Percentiles rank a stretch among this genome's conserved stretches.
These are phyloP conservation scores for Euclidia mi DNA, from an alignment of 2,888 invertebrate species.

Conservation along the genomic window DNA sequence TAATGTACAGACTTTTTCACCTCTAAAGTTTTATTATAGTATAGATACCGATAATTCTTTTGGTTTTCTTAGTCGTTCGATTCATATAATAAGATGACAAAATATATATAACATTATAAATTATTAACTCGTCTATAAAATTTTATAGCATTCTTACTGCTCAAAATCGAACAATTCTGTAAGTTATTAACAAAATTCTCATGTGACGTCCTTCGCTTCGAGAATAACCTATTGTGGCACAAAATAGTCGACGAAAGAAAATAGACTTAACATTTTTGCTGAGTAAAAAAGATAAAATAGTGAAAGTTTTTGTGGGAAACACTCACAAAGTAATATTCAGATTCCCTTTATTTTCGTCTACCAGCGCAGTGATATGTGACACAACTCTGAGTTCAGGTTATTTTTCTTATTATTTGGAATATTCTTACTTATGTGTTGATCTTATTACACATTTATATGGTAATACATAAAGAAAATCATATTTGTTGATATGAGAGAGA, in stretches of 20 bases:
- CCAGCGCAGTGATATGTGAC: constrained; percentile 46
- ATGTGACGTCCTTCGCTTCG: constrained; percentile 60
- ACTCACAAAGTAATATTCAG: constrained; percentile 53
- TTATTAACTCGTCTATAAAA: too few species aligned
- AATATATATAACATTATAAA: constrained; percentile 42
- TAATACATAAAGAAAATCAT: constrained; percentile 61
- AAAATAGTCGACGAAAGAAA: constrained; percentile 61
- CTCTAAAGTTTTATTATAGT: too few species aligned
- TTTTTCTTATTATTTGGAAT: constrained; percentile 66
- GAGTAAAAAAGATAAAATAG: constrained; percentile 64
- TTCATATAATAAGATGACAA: constrained; percentile 2
- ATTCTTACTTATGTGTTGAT: constrained; percentile 64
- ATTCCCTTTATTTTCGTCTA: constrained; percentile 53
- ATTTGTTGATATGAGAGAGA: constrained; percentile 51
- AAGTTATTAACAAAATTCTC: constrained; percentile 73
- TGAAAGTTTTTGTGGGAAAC: constrained; percentile 57
- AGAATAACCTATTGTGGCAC: constrained; percentile 73
- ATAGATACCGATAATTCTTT: too few species aligned
- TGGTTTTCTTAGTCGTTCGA: neutral
- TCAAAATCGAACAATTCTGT: constrained; percentile 61
- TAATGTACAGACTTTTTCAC: too few species aligned
- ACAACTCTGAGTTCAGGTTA: too few species aligned
- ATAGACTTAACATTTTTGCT: constrained; percentile 59
- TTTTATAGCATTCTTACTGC: constrained; percentile 50
- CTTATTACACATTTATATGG: constrained; percentile 73